Evolutionary conservation across 2,888 invertebrate genomes (phyloP), one percentile per base, ranked within the genome.

Genomic region (Strigamia transsilvanica): DNA sequence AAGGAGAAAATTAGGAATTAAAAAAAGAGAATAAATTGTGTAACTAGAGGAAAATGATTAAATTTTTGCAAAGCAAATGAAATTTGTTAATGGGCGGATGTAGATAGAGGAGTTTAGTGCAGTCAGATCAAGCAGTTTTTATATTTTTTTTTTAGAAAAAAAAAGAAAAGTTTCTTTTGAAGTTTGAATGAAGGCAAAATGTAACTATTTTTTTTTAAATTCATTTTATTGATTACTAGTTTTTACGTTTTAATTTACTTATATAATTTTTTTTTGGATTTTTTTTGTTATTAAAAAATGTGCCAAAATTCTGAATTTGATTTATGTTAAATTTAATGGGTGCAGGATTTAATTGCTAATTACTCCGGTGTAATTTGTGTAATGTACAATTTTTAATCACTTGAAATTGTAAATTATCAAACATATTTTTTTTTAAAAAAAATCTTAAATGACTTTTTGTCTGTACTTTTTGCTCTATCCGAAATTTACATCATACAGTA

Each of bases 251-350:
- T 34, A 34, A 12, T 42, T 7, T 7, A 42, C 12, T 42, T 42
- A 2, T 42, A 2, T 13, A 42, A n/a, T n/a, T n/a, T n/a, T n/a
- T n/a, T 41, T 41, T 41, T 10, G 6, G 10, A 41, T 5, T n/a
- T n/a, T n/a, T n/a, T n/a, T n/a, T n/a, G n/a, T n/a, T n/a, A n/a
- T n/a, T n/a, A n/a, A n/a, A n/a, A 42, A 42, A 13, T 10, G 42
- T 42, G 10, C 13, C 9, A 2, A 61, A 61, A 61, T 15, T 18
- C 61, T 18, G 18, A 61, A 13, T 61, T 61, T 61, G 61, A 61
- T 61, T 61, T 61, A 61, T 61, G 61, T 61, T 61, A 61, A 61
- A 61, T 61, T 61, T 61, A 61, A 61, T 61, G 61, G n/a, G 61
- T 12, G 42, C 61, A 5, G 61, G 18, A 61, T 61, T 61, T 61